Evolutionary conservation across 2,888 invertebrate species (phyloP).

Genomic region (Ryuthela nishihirai): DNA sequence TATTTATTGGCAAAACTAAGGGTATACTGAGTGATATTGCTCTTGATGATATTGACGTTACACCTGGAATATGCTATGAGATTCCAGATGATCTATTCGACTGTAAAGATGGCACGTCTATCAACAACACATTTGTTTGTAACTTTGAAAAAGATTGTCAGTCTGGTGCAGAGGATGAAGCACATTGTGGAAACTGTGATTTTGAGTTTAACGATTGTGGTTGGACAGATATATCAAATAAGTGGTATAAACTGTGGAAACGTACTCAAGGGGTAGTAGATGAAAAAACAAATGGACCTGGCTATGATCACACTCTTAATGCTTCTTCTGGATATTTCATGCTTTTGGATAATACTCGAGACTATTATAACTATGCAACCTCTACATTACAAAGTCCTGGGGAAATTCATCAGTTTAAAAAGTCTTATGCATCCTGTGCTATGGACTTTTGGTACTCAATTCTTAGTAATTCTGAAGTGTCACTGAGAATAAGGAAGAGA

Average conservation of each 20-base stretch:
- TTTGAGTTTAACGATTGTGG: constrained; percentile 38
- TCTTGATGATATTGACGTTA: constrained; percentile 39
- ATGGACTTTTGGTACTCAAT: constrained; percentile 28
- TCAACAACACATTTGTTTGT: constrained; percentile 43
- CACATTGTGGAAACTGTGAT: constrained; percentile 45
- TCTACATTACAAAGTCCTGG: constrained; percentile 10
- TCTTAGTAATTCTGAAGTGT: not conserved
- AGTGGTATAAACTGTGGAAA: constrained; percentile 8
- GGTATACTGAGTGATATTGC: constrained; percentile 39
- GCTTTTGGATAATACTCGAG: not conserved
- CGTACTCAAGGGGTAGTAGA: constrained; percentile 7
- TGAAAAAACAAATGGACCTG: constrained; percentile 2
- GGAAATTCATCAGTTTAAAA: constrained; percentile 12
- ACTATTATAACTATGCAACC: not conserved
- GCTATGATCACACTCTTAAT: constrained; percentile 23
- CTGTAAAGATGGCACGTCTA: constrained; percentile 16
- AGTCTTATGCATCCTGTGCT: constrained; percentile 17
- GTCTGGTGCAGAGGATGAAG: constrained; percentile 50
- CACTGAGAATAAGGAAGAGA: constrained; percentile 18
- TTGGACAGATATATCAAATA: constrained; percentile 16
- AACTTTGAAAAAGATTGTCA: constrained; percentile 51
- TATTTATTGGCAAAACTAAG: constrained; percentile 33
- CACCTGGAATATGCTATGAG: constrained; percentile 16
- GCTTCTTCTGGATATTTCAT: constrained; percentile 19
- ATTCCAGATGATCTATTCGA: constrained; percentile 21